Conservation (phyloP, 2,113 vertebrate genomes). For the Ophiodon elongatus region DNA sequence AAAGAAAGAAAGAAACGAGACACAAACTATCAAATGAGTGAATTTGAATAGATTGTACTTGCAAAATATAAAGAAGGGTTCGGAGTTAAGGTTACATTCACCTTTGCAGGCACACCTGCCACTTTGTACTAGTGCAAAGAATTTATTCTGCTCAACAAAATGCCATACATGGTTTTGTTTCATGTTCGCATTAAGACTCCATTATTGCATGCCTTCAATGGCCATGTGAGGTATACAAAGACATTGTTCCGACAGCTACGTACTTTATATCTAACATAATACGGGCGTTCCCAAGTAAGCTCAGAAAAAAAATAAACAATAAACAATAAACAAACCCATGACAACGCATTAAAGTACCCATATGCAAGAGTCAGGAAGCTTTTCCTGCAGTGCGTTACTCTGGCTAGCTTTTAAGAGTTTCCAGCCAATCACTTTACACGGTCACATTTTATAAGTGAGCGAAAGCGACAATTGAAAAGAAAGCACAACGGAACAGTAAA, state of each 20-base stretch:
- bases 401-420: neutral
- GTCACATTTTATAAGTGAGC: conserved; percentile 29
- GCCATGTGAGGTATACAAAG: conserved; percentile 72
- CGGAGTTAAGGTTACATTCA: conserved; percentile 64
- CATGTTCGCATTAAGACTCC: conserved; percentile 67
- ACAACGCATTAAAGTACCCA: conserved; percentile 9
- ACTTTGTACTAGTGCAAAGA: conserved; percentile 70
- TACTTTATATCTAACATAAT: conserved; percentile 10
- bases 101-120: conserved; percentile 51
- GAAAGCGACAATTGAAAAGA: neutral
- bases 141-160: conserved; percentile 38
- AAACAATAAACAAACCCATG: neutral
- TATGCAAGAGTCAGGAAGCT: neutral
- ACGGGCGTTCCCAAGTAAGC: neutral
- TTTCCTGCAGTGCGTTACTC: conserved; percentile 8
- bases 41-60: conserved; percentile 71
- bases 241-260: conserved; percentile 23
- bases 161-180: neutral
- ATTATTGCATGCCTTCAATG: conserved; percentile 68
- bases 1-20: no score
- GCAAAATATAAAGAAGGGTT: conserved; percentile 25
- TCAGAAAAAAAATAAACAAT: neutral
- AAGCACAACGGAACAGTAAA: neutral
- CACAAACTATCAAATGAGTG: conserved; percentile 31
- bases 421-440: conserved; percentile 7